These are phyloP conservation scores for Theocolax elegans DNA, from an alignment of 1,140 invertebrate species.

Conservation along the genomic window DNA sequence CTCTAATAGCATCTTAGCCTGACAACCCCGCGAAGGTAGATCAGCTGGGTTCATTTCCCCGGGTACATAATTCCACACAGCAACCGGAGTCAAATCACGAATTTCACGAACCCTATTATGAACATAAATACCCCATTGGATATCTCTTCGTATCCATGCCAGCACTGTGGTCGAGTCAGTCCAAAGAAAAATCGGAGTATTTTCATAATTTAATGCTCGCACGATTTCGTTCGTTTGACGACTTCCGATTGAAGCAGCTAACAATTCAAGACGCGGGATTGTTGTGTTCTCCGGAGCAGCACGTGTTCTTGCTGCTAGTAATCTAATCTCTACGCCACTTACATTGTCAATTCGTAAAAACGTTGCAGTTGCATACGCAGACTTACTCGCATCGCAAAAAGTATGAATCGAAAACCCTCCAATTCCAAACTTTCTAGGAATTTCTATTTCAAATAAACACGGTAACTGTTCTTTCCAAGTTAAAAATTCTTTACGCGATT, in stretches of 20 bases:
- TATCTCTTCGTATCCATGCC: slow-evolving; percentile 37
- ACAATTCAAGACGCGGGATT: slow-evolving; percentile 36
- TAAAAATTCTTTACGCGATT: slow-evolving; percentile 14
- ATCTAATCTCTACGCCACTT: slow-evolving; percentile 1
- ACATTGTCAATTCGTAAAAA: slow-evolving; percentile 36
- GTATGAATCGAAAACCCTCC: slow-evolving; percentile 45
- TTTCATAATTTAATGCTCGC: not conserved
- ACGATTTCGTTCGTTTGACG: slow-evolving; percentile 44
- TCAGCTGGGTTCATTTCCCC: not conserved
- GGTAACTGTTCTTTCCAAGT: slow-evolving; percentile 39
- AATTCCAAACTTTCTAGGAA: slow-evolving; percentile 44
- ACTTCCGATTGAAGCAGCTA: slow-evolving; percentile 52
- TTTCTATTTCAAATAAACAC: slow-evolving; percentile 41
- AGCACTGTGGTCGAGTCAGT: slow-evolving; percentile 30
- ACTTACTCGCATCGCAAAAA: slow-evolving; percentile 55
- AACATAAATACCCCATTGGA: slow-evolving; percentile 38
- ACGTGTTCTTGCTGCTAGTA: slow-evolving; percentile 51
- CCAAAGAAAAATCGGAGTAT: not conserved
- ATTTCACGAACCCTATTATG: slow-evolving; percentile 40
- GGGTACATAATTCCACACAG: not conserved
- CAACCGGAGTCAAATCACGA: not conserved
- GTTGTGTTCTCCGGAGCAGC: slow-evolving; percentile 11
- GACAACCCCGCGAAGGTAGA: slow-evolving; percentile 16
- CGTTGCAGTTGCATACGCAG: slow-evolving; percentile 47
- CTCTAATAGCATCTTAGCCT: slow-evolving; percentile 50